Base-by-base conservation (phyloP, 2,113 vertebrate species). In the Apeltes quadracus region DNA sequence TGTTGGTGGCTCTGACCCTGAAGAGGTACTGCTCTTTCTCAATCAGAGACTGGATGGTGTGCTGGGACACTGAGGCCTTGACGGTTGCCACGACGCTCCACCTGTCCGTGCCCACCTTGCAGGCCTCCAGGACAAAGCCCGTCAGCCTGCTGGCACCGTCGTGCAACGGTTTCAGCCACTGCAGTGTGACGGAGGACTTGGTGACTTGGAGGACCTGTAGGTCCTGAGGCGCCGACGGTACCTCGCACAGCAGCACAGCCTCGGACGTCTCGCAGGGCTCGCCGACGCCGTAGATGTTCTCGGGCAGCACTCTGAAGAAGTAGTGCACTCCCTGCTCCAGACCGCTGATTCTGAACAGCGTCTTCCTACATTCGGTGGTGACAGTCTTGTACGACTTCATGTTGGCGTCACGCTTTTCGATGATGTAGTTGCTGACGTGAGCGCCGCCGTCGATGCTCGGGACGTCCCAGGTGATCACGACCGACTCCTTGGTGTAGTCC, bases 381-480 rank as follows among this genome's bases (percentile, higher is more conserved):
- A 99, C 94, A 2, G 96, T 99, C 91, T 98, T 98, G 87, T 96
- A 99, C 32, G 96, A 96, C 91, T 98, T 97, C 98, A 99, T 97
- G 76, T 92, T 94, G 69, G 97, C 97, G 85, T 99, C 97, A 68
- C 98, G 97, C 77, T 97, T 98, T 89, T 99, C 98, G 66, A 99
- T 85, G 5, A 99, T 97, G 32, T 99, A 99, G 84, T 99, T 99
- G 84, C 91, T 98, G 79, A 98, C 95, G 27, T 94, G 97, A 32
- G 98, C 98, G 11, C 98, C 98, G 25, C 98, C 98, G 1, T 99
- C 98, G 63, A 96, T 93, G 69, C 87, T 91, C 29, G 98, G 98
- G 55, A 98, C 95, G 72, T 99, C 98, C 98, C 98, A 99, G 69
- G 96, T 98, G 87, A 99, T 96, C 29, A 97, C 96, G 71, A 96